Evolutionary conservation across 2,888 invertebrate species (phyloP).

Genomic region (Mylabris sibirica): DNA sequence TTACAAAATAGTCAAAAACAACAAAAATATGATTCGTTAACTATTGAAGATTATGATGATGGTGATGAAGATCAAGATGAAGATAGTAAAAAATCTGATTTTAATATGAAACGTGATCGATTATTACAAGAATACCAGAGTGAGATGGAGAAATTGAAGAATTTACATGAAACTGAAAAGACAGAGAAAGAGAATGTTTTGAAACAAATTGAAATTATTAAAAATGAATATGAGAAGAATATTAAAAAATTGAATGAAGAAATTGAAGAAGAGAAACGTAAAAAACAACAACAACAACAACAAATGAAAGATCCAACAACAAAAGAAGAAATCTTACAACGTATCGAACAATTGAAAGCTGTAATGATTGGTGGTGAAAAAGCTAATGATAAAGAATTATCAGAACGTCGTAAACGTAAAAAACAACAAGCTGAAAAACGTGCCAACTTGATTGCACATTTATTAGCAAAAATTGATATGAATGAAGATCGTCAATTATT

Average conservation of each 20-base stretch:
- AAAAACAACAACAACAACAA: not conserved
- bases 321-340: conserved; percentile 56
- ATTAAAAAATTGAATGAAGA: conserved; percentile 69
- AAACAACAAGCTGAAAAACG: conserved; percentile 75
- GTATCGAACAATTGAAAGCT: conserved; percentile 68
- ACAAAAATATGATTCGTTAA: conserved; percentile 40
- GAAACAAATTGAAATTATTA: conserved; percentile 63
- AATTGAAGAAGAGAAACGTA: conserved; percentile 55
- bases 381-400: conserved; percentile 74
- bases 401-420: conserved; percentile 72
- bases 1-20: conserved; percentile 56
- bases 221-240: conserved; percentile 66
- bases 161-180: conserved; percentile 58
- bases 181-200: conserved; percentile 58
- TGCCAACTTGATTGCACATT: conserved; percentile 63
- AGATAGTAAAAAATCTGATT: conserved; percentile 23
- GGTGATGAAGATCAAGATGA: conserved; percentile 14
- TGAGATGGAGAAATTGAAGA: conserved; percentile 62
- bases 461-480: conserved; percentile 68
- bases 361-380: conserved; percentile 83
- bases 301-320: conserved; percentile 41
- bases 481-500: conserved; percentile 75
- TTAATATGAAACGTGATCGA: conserved; percentile 54
- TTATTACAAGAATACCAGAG: conserved; percentile 65
- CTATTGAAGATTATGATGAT: conserved; percentile 45